Percentiles rank a stretch among this genome's conserved stretches.
phyloP scores from a whole-genome alignment of 2,888 invertebrate species.

The Tinea trinotella region DNA sequence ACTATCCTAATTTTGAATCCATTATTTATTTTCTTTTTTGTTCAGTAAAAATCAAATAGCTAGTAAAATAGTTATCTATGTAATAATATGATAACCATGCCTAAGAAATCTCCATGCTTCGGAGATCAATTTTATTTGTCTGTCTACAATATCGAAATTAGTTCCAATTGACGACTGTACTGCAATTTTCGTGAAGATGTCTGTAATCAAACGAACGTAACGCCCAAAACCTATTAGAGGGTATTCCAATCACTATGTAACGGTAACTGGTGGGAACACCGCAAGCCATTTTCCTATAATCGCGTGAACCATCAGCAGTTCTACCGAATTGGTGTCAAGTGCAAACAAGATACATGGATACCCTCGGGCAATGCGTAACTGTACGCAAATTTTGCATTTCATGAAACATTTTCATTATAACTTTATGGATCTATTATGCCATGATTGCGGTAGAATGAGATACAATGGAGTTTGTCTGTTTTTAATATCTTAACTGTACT shows the following conservation, averaged over 20 bases:
- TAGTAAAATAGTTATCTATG: too few species aligned
- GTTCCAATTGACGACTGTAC: neutral
- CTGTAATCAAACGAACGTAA: neutral
- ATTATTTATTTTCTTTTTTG: too few species aligned
- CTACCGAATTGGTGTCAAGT: slow-evolving; percentile 30
- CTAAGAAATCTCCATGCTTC: too few species aligned
- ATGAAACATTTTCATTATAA: neutral
- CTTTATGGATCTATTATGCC: neutral
- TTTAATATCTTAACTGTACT: neutral
- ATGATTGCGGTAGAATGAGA: neutral
- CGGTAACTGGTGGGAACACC: slow-evolving; percentile 41
- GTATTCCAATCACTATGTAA: slow-evolving; percentile 47
- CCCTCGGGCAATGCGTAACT: slow-evolving; percentile 25
- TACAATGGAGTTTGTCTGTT: neutral
- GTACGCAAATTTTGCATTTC: slow-evolving; percentile 22
- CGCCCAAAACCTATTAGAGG: slow-evolving; percentile 14
- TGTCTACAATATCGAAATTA: too few species aligned
- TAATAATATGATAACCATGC: too few species aligned
- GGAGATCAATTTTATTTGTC: too few species aligned
- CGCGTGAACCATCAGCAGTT: slow-evolving; percentile 27
- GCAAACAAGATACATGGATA: slow-evolving; percentile 25
- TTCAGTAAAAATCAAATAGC: too few species aligned
- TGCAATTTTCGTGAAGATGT: neutral
- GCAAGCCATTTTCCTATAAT: slow-evolving; percentile 35
- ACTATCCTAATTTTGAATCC: too few species aligned